Evolutionary conservation across 1,140 invertebrate species (phyloP).

Genomic region (Druon quercuslanigerum): DNA sequence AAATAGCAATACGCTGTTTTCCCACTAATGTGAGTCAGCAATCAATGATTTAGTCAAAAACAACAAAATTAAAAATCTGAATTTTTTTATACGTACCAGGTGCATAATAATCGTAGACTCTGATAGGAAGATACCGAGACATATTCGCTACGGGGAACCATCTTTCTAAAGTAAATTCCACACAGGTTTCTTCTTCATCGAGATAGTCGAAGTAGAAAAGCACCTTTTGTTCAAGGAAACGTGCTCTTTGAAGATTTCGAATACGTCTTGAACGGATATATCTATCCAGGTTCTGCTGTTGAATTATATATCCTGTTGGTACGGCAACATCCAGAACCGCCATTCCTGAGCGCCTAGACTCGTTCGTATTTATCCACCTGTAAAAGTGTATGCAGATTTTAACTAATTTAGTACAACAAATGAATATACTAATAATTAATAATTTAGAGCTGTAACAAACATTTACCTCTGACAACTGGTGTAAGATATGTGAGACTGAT

Average conservation of each 20-base stretch:
- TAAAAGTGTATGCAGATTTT: constrained; percentile 44
- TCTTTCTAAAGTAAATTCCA: constrained; percentile 93
- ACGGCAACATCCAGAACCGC: constrained; percentile 93
- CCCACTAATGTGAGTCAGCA: too few species aligned
- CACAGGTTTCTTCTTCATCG: constrained; percentile 88
- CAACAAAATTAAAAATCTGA: too few species aligned
- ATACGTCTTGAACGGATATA: constrained; percentile 87
- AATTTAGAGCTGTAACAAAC: constrained; percentile 11
- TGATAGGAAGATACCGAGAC: constrained; percentile 91
- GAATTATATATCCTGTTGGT: constrained; percentile 95
- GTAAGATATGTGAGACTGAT: constrained; percentile 94
- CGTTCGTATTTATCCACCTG: constrained; percentile 85
- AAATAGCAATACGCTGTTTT: too few species aligned
- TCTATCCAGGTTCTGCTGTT: constrained; percentile 90
- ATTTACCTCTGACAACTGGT: constrained; percentile 86
- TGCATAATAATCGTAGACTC: constrained; percentile 97
- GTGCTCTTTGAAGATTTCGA: constrained; percentile 88
- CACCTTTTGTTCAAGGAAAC: constrained; percentile 88
- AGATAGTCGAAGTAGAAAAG: constrained; percentile 97
- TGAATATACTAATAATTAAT: constrained; percentile 1
- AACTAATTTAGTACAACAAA: constrained; percentile 5
- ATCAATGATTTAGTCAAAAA: too few species aligned
- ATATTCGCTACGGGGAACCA: constrained; percentile 98
- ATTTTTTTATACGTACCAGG: constrained; percentile 81
- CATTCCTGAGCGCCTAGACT: constrained; percentile 91